These are phyloP conservation scores for Seira ritae DNA, from an alignment of 2,888 invertebrate species.

Conservation along the genomic window DNA sequence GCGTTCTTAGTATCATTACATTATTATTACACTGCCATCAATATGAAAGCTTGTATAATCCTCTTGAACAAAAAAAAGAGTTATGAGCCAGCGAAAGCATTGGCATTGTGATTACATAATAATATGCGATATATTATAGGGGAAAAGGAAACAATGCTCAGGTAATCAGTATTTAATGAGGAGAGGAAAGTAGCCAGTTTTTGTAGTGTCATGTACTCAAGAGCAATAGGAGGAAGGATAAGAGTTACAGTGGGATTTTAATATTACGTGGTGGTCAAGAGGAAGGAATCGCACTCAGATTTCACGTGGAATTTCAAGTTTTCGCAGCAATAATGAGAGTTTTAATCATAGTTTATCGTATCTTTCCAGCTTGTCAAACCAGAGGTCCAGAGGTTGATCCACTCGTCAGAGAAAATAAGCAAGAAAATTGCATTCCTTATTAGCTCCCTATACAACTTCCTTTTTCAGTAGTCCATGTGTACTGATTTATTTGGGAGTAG, in stretches of 20 bases:
- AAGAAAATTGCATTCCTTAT: conserved; percentile 11
- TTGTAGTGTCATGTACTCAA: too few species aligned
- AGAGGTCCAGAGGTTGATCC: too few species aligned
- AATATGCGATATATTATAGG: neutral
- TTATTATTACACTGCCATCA: too few species aligned
- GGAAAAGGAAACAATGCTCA: conserved; percentile 13
- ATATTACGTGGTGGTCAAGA: too few species aligned
- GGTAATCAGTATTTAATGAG: conserved; percentile 55
- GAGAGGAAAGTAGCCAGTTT: neutral
- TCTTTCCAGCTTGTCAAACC: too few species aligned
- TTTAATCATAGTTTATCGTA: too few species aligned
- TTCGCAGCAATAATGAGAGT: neutral
- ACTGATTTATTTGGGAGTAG: conserved; percentile 1
- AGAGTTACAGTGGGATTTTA: neutral
- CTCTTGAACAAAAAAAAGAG: too few species aligned
- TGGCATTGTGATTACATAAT: neutral
- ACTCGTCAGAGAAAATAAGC: too few species aligned
- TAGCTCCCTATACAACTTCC: conserved; percentile 13
- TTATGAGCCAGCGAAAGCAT: too few species aligned
- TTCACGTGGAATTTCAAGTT: conserved; percentile 4
- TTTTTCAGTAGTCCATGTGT: conserved; percentile 16
- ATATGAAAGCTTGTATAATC: too few species aligned
- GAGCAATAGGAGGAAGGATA: too few species aligned
- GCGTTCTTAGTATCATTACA: too few species aligned
- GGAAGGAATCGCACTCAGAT: neutral